A percentile compares a stretch with the other conserved stretches of the same genome.
Evolutionary conservation across 2,888 invertebrate genomes (phyloP).

Genomic region (Ennomos quercinarius): DNA sequence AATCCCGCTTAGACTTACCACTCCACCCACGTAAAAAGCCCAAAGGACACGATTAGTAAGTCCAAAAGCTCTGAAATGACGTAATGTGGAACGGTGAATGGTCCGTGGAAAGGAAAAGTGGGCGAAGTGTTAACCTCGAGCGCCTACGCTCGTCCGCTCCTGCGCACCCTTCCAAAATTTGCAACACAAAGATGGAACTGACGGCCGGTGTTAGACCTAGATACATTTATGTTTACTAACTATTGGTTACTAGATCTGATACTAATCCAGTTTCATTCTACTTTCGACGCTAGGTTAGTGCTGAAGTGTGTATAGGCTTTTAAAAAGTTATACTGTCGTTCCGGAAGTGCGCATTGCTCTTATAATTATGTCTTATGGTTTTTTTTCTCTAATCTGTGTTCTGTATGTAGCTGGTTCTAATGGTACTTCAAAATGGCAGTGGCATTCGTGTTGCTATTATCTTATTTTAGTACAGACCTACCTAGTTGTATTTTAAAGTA

Average conservation of each 20-base stretch:
- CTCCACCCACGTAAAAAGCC: slow-evolving; percentile 39
- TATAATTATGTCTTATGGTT: no score
- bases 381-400: no score
- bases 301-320: not conserved
- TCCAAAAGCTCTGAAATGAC: slow-evolving; percentile 55
- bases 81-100: slow-evolving; percentile 74
- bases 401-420: no score
- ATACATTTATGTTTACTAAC: slow-evolving; percentile 16
- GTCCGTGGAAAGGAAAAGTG: slow-evolving; percentile 81
- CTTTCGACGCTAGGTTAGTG: slow-evolving; percentile 7
- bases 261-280: slow-evolving; percentile 19
- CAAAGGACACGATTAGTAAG: slow-evolving; percentile 44
- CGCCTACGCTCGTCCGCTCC: slow-evolving; percentile 68
- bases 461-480: no score
- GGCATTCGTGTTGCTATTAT: no score
- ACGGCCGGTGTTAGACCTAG: slow-evolving; percentile 19
- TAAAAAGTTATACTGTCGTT: no score
- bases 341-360: no score
- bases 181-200: slow-evolving; percentile 40
- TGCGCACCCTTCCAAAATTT: slow-evolving; percentile 53
- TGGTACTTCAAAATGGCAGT: no score
- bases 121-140: slow-evolving; percentile 75
- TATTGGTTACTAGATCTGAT: slow-evolving; percentile 19
- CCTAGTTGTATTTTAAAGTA: no score
- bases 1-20: not conserved